Percentiles rank a stretch among this genome's conserved stretches.
Evolutionary conservation across 2,888 invertebrate genomes (phyloP).

Genomic region (Tiliacea aurago): DNA sequence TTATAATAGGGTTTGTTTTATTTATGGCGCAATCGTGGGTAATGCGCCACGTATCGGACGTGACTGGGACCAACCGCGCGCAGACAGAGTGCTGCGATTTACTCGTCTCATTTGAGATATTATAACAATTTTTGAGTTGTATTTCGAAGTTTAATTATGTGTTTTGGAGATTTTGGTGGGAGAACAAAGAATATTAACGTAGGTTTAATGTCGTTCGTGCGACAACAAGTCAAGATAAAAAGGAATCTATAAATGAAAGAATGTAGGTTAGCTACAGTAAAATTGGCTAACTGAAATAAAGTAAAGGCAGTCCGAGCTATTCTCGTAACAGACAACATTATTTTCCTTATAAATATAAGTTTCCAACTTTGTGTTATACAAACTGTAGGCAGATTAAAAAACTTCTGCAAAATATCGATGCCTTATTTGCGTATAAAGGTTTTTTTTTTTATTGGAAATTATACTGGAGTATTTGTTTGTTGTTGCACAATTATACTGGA

Average conservation of each 20-base stretch:
- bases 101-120: slow-evolving; percentile 51
- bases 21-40: slow-evolving; percentile 59
- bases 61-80: slow-evolving; percentile 41
- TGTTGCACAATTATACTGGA: too few relatives aligned
- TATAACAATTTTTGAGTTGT: slow-evolving; percentile 44
- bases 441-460: slow-evolving; percentile 31
- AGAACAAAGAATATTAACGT: slow-evolving; percentile 21
- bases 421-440: slow-evolving; percentile 12
- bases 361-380: slow-evolving; percentile 11
- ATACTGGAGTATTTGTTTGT: slow-evolving; percentile 19
- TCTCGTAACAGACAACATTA: neutral
- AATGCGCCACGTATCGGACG: slow-evolving; percentile 50
- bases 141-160: slow-evolving; percentile 41
- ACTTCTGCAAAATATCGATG: slow-evolving; percentile 31
- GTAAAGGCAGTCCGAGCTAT: neutral
- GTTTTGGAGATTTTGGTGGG: neutral
- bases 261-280: neutral
- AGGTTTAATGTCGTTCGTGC: slow-evolving; percentile 1
- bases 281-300: neutral
- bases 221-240: neutral
- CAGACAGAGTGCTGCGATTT: slow-evolving; percentile 42
- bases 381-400: slow-evolving; percentile 31
- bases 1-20: slow-evolving; percentile 64
- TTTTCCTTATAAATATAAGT: slow-evolving; percentile 1
- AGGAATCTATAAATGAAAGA: neutral